Evolutionary conservation across 2,113 vertebrate genomes (phyloP).

Genomic region (Bufo gargarizans): DNA sequence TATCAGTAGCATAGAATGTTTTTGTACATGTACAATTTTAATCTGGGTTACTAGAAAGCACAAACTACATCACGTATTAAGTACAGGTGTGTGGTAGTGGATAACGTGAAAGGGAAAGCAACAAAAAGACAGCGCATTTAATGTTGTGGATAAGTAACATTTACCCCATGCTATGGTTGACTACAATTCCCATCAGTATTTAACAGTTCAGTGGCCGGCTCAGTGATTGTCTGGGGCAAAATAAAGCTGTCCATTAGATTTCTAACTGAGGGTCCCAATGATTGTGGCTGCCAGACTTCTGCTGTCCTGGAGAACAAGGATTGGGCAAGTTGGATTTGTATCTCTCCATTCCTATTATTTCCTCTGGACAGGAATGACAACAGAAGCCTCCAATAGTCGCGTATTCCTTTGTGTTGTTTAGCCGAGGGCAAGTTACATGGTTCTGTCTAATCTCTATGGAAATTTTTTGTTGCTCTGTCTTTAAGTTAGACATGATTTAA

Average conservation of each 20-base stretch:
- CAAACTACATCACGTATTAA: not conserved
- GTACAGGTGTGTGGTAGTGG: not conserved
- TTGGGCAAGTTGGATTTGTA: not conserved
- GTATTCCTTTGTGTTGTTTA: too few relatives aligned
- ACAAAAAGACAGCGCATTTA: not conserved
- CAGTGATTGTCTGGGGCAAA: not conserved
- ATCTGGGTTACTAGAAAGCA: conserved; percentile 29
- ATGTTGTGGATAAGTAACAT: not conserved
- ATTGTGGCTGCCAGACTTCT: not conserved
- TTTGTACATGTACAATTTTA: not conserved
- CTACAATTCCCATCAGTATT: conserved; percentile 10
- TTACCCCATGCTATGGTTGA: not conserved
- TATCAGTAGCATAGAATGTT: conserved; percentile 22
- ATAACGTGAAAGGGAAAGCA: not conserved
- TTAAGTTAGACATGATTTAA: not conserved
- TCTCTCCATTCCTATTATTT: not conserved
- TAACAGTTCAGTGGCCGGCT: not conserved
- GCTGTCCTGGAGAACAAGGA: not conserved
- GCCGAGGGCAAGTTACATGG: too few relatives aligned
- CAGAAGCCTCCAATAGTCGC: not conserved
- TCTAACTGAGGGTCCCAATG: not conserved
- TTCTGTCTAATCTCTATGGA: too few relatives aligned
- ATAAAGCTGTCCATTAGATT: not conserved
- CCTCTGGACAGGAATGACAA: not conserved
- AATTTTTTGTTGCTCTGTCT: too few relatives aligned